phyloP scores from a whole-genome alignment of 2,888 invertebrate species.

The Fragum whitleyi region DNA sequence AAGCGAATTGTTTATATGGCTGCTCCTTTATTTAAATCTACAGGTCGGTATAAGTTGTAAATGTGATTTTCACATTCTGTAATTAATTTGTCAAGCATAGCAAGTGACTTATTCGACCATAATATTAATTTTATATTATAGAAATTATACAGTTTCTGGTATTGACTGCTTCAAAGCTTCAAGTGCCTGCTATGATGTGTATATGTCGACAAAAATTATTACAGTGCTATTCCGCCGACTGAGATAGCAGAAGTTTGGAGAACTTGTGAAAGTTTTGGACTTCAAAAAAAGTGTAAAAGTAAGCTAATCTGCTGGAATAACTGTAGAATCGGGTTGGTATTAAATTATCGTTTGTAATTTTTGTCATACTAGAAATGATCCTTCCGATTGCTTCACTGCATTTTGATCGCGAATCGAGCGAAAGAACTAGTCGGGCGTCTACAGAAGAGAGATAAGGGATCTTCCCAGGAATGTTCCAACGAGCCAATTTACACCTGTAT shows the following conservation, averaged over 20 bases:
- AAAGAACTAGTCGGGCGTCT: too few relatives aligned
- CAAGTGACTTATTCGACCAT: too few relatives aligned
- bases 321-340: neutral
- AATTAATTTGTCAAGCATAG: too few relatives aligned
- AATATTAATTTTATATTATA: too few relatives aligned
- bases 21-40: neutral
- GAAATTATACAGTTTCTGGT: too few relatives aligned
- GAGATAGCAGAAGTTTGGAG: slow-evolving; percentile 43
- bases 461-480: neutral
- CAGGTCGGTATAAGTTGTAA: neutral
- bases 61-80: too few relatives aligned
- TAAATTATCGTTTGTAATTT: neutral
- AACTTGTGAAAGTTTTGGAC: slow-evolving; percentile 46
- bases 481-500: neutral
- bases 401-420: too few relatives aligned
- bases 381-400: too few relatives aligned
- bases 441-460: neutral
- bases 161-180: too few relatives aligned
- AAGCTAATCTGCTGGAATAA: neutral
- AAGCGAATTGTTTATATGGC: slow-evolving; percentile 17
- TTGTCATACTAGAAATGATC: neutral
- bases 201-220: neutral
- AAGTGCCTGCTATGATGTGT: too few relatives aligned
- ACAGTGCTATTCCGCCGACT: slow-evolving; percentile 33
- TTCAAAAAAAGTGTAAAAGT: neutral